Base-by-base conservation (phyloP, 92 coral and sea anemone species). In the Actinernus sp. region DNA sequence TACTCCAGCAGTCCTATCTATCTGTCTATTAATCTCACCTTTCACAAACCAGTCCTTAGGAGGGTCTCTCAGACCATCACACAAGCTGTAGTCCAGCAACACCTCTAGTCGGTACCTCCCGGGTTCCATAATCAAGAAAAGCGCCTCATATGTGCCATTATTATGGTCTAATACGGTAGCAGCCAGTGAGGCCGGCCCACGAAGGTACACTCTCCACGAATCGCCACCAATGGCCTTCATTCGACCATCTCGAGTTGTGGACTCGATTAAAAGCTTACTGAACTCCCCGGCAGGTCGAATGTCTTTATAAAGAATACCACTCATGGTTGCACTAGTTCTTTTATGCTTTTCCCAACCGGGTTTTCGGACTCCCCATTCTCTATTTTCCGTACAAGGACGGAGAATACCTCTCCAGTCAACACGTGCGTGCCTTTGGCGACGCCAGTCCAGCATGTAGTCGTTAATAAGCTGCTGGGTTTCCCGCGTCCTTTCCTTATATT, bases 331-430 rank as follows among this genome's bases (percentile, higher is more conserved):
- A 22, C 82, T 89, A 25, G 92, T 86, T 38, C 83, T 70, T 50
- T 10, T 21, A 26, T 48, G 1, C 41, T 86, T 68, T 27, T 63
- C 48, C 72, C 73, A 46, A 30, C 36, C 41, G 26, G 65, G 77
- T 22, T 49, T 64, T 21, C 72, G 51, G 3, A 60, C 71, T 9
- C 66, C 73, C 83, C 88, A 76, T 12, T 63, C 45, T 0, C 49
- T 45, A 25, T 82, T 75, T 19, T 65, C 63, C 13, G 7, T 24
- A 71, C 97, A 92, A 0, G 94, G 87, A 1, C 67, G 55, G 0
- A 88, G 49, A 44, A 92, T 55, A 10, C 83, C 63, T 54, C 48
- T 27, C 97, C 94, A 88, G 56, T 92, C 97, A 8, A 71, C 13
- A 12, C 88, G 78, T 14, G 76, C 70, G 23, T 55, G 66, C 26